phyloP scores from a whole-genome alignment of 2,888 invertebrate genomes.

The Gasteruption jaculator region DNA sequence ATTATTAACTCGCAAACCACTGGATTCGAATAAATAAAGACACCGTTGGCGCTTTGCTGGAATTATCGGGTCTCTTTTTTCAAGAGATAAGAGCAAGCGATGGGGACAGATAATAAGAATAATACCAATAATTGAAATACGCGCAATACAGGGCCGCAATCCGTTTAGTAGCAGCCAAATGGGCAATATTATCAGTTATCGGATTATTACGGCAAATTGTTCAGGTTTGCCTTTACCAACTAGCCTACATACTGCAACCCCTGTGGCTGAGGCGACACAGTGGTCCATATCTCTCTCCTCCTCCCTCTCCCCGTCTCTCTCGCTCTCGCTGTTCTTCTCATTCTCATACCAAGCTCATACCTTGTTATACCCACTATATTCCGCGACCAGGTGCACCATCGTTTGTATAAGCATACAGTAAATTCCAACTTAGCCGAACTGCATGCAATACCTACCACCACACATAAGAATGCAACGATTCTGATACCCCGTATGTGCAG shows the following conservation, averaged over 20 bases:
- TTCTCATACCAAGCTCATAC: conserved; percentile 11
- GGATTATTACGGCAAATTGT: conserved; percentile 46
- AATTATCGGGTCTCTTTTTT: too few relatives aligned
- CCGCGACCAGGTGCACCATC: conserved; percentile 36
- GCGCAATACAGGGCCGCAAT: conserved; percentile 28
- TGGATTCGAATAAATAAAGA: too few relatives aligned
- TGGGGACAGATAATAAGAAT: too few relatives aligned
- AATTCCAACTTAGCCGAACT: conserved; percentile 41
- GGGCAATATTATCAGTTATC: conserved; percentile 46
- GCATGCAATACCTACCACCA: too few relatives aligned
- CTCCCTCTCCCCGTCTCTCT: conserved; percentile 9
- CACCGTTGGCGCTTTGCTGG: too few relatives aligned
- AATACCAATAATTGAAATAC: conserved; percentile 33
- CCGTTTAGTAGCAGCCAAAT: conserved; percentile 36
- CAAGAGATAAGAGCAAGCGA: too few relatives aligned
- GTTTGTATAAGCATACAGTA: conserved; percentile 39
- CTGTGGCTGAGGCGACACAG: conserved; percentile 20
- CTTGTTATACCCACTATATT: too few relatives aligned
- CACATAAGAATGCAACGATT: too few relatives aligned
- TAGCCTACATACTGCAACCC: conserved; percentile 26
- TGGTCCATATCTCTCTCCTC: conserved; percentile 13
- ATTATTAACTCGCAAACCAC: too few relatives aligned
- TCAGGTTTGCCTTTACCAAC: conserved; percentile 36
- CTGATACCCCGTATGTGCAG: too few relatives aligned
- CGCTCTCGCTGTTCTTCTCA: conserved; percentile 17